Evolutionary conservation across 2,888 invertebrate genomes (phyloP).

Genomic region (Galerucella nymphaeae): DNA sequence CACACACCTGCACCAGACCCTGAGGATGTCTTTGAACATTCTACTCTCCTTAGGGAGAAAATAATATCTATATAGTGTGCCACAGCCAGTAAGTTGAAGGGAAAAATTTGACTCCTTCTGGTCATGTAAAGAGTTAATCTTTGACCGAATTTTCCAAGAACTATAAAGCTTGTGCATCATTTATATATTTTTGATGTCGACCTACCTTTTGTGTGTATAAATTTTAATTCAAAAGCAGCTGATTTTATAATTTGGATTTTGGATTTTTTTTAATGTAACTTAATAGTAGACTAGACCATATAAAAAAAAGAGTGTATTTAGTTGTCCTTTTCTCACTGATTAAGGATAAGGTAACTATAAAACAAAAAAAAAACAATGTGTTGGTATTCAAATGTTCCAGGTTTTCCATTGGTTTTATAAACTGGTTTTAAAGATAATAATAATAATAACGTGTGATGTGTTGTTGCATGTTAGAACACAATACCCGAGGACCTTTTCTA

Average conservation of each 20-base stretch:
- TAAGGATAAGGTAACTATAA: slow-evolving; percentile 64
- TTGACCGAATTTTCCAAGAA: too few relatives aligned
- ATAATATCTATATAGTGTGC: too few relatives aligned
- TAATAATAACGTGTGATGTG: slow-evolving; percentile 60
- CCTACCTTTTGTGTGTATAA: slow-evolving; percentile 6
- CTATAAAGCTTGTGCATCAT: not conserved
- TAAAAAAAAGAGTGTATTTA: slow-evolving; percentile 29
- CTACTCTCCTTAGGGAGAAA: not conserved
- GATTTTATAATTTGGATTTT: slow-evolving; percentile 21
- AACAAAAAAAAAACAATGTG: slow-evolving; percentile 64
- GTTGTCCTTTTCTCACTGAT: slow-evolving; percentile 40
- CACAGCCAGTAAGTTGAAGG: too few relatives aligned
- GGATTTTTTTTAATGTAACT: slow-evolving; percentile 29
- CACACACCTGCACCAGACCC: too few relatives aligned
- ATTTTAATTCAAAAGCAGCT: slow-evolving; percentile 38
- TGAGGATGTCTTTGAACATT: too few relatives aligned
- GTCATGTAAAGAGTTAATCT: too few relatives aligned
- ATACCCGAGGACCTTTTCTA: slow-evolving; percentile 22
- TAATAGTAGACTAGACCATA: slow-evolving; percentile 30
- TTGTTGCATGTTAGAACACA: slow-evolving; percentile 56
- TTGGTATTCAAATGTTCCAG: slow-evolving; percentile 78
- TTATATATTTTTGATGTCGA: not conserved
- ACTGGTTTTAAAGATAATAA: slow-evolving; percentile 46
- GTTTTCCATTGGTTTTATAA: slow-evolving; percentile 53
- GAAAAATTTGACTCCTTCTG: not conserved